Base-by-base conservation (phyloP, 2,113 vertebrate genomes). In the Brienomyrus longianalis region DNA sequence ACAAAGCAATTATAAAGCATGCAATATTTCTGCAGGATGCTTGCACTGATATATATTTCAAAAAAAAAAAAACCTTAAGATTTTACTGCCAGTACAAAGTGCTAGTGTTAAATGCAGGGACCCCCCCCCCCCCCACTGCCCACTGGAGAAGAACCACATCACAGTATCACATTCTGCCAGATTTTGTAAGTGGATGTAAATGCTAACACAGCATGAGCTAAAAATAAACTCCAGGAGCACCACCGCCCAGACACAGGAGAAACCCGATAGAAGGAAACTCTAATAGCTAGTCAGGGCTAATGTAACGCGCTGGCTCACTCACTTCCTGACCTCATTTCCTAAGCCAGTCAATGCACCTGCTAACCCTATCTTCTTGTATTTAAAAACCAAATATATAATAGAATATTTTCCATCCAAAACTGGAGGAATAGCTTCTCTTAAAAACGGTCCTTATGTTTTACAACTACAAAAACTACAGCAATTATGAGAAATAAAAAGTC, bases 141-240 rank as follows among this genome's bases (percentile, higher is more conserved):
- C 70, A 39, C 70, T 90, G 43, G 70, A 92, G 13, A 45, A 88
- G 88, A 89, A 85, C 43, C 90, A 89, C 91, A 62, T 89, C 89
- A 88, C 39, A 77, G 88, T 87, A 91, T 93, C 91, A 90, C 88
- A 89, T 93, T 91, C 87, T 90, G 91, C 92, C 91, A 90, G 90
- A 90, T 62, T 92, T 89, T 90, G 91, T 86, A 94, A 93, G 93
- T 92, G 89, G 91, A 94, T n/a, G n/a, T n/a, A n/a, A n/a, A 91
- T 93, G 70, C 59, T 0, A 45, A 87, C 88, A 91, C 13, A 92
- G 91, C 92, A 62, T 23, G 89, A 0, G 91, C 91, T 90, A 93
- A 91, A 94, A 94, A 95, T 90, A 92, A 21, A 93, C 90, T 88
- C 56, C 89, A 47, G 59, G 51, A 83, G 87, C 19, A 54, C 90